phyloP scores from a whole-genome alignment of 2,888 invertebrate genomes.

The Mesopsocus fuscifrons region DNA sequence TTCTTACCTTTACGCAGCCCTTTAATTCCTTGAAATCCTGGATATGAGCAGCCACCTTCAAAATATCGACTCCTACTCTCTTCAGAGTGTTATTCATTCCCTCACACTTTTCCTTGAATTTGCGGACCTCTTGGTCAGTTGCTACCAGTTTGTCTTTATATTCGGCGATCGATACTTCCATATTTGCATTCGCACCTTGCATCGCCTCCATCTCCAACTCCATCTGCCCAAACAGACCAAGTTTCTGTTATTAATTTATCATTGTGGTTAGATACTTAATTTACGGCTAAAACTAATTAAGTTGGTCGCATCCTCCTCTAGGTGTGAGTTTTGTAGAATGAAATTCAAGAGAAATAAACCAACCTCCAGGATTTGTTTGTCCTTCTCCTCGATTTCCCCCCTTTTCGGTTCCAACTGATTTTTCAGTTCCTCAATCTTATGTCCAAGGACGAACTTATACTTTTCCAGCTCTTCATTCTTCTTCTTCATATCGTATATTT shows the following conservation, averaged over 20 bases:
- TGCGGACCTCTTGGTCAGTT: conserved; percentile 47
- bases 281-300: background rate
- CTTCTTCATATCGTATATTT: conserved; percentile 63
- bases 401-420: conserved; percentile 74
- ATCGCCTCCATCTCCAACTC: conserved; percentile 63
- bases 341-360: background rate
- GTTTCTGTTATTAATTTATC: background rate
- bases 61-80: conserved; percentile 63
- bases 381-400: conserved; percentile 63
- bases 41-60: conserved; percentile 55
- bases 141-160: conserved; percentile 56
- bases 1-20: conserved; percentile 28
- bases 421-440: conserved; percentile 74
- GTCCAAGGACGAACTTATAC: conserved; percentile 75
- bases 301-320: background rate
- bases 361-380: conserved; percentile 50
- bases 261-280: too few relatives aligned
- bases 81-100: conserved; percentile 42
- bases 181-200: conserved; percentile 47
- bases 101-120: conserved; percentile 40
- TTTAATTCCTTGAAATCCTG: conserved; percentile 50
- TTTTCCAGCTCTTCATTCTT: conserved; percentile 80
- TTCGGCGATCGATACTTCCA: conserved; percentile 56
- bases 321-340: background rate
- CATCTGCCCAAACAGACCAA: conserved; percentile 31